Evolutionary conservation across 2,888 invertebrate genomes (phyloP), one percentile per base, ranked within the genome.

Genomic region (Tenthredo notha): DNA sequence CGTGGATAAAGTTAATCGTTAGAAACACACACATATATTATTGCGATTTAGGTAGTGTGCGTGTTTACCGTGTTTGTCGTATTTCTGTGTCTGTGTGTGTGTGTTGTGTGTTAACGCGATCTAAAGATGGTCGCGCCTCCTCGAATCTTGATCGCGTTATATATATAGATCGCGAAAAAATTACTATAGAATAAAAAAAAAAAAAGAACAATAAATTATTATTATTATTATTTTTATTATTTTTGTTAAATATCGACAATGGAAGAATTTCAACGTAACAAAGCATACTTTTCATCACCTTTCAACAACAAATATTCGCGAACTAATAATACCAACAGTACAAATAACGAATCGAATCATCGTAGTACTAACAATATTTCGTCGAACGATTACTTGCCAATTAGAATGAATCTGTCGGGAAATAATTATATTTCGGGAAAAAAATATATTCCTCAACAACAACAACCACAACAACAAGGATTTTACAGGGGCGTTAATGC

Each of bases 81-180:
- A n/a, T 40, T 6, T 40, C 2, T 18, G 10, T 40, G 7, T 10
- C 21, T 21, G n/a, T 43, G 18, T 43, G 18, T 40, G 9, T 18
- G 21, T 40, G n/a, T 21, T 21, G 9, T 43, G 18, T 43, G 12
- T 43, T 74, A 43, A 74, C 43, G 72, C 72, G 72, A 74, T 74
- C 72, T 74, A 74, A 74, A 74, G 72, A 74, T 74, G 72, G 72
- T 74, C 43, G 72, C 72, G 54, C 54, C 54, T 54, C 54, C 43
- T 74, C 40, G 33, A 33, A 33, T 33, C 33, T 33, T 33, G 33
- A 33, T 33, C 33, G 33, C 33, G 33, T 33, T 33, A 33, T 33
- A 33, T 12, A 43, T 12, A 47, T 47, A 47, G 15, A 47, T 47
- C 15, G 47, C 47, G 47, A 47, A 47, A 47, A 47, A 12, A 43